Conservation (phyloP, 2,888 invertebrate species). For the Drosophila prostipennis region DNA sequence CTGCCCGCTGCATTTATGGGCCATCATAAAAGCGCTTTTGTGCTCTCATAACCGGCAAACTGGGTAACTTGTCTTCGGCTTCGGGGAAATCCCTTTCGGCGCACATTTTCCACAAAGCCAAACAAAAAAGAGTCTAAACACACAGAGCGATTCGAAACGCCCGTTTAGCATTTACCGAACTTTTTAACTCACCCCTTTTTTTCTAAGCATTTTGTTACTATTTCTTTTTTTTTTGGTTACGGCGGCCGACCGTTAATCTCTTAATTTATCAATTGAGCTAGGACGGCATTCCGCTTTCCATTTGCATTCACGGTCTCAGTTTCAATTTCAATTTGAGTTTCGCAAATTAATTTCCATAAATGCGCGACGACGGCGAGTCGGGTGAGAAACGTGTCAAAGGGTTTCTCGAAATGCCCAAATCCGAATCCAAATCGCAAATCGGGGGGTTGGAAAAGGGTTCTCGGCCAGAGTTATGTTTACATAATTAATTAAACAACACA, state of each 20-base stretch:
- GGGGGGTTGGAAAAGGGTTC: conserved; percentile 30
- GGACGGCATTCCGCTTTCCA: conserved; percentile 3
- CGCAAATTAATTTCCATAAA: conserved; percentile 82
- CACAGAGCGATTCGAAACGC: conserved; percentile 68
- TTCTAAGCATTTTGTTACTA: neutral
- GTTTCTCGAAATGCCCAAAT: conserved; percentile 24
- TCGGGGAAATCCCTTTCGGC: conserved; percentile 36
- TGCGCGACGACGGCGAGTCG: neutral
- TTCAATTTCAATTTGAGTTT: conserved; percentile 64
- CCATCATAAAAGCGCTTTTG: conserved; percentile 56
- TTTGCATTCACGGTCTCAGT: conserved; percentile 28
- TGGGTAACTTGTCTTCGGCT: conserved; percentile 31
- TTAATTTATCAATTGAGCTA: conserved; percentile 77
- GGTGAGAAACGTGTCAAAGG: conserved; percentile 45
- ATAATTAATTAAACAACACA: conserved; percentile 80
- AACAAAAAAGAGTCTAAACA: conserved; percentile 34
- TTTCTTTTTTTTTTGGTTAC: conserved; percentile 48
- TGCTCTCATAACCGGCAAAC: conserved; percentile 29
- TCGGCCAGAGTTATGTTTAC: conserved; percentile 62
- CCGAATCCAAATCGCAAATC: conserved; percentile 7
- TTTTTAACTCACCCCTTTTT: conserved; percentile 29
- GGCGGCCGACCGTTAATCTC: conserved; percentile 74
- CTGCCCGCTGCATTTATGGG: conserved; percentile 53
- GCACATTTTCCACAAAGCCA: conserved; percentile 26
- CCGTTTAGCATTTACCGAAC: conserved; percentile 52